Evolutionary conservation across 1,140 invertebrate species (phyloP).

Genomic region (Liolophura sinensis): DNA sequence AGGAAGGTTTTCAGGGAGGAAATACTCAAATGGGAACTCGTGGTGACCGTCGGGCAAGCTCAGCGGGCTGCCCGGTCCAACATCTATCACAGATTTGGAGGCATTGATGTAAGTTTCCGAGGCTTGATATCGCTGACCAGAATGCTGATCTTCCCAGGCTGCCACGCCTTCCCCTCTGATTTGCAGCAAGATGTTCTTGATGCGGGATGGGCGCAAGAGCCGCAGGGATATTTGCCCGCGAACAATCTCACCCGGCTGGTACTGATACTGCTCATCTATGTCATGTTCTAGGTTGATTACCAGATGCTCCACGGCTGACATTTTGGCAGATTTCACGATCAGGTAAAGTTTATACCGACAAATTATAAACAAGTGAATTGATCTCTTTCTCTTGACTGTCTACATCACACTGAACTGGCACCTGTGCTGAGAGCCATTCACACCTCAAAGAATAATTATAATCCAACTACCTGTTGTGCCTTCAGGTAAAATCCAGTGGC

Average conservation of each 20-base stretch:
- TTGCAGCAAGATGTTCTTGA: conserved; percentile 32
- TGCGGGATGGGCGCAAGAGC: conserved; percentile 17
- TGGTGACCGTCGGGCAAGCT: conserved; percentile 35
- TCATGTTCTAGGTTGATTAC: conserved; percentile 52
- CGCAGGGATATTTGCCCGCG: conserved; percentile 36
- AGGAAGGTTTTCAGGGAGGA: conserved; percentile 49
- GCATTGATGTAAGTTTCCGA: conserved; percentile 51
- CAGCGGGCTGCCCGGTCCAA: conserved; percentile 16
- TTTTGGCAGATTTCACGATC: neutral
- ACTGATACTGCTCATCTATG: conserved; percentile 59
- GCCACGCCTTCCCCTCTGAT: conserved; percentile 46
- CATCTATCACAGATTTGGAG: conserved; percentile 30
- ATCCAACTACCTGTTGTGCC: too few relatives aligned
- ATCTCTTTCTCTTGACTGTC: too few relatives aligned
- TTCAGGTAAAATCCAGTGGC: too few relatives aligned
- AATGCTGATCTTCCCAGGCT: conserved; percentile 41
- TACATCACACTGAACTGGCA: neutral
- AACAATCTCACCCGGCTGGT: conserved; percentile 54
- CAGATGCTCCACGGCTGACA: conserved; percentile 33
- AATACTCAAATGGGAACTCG: conserved; percentile 50
- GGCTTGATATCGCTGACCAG: conserved; percentile 28
- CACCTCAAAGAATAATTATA: too few relatives aligned
- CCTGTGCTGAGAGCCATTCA: neutral
- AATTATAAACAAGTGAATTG: too few relatives aligned
- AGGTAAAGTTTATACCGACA: too few relatives aligned